Percentiles rank a stretch among this genome's conserved stretches.
phyloP scores from a whole-genome alignment of 2,113 vertebrate genomes.

The Origma solitaria region DNA sequence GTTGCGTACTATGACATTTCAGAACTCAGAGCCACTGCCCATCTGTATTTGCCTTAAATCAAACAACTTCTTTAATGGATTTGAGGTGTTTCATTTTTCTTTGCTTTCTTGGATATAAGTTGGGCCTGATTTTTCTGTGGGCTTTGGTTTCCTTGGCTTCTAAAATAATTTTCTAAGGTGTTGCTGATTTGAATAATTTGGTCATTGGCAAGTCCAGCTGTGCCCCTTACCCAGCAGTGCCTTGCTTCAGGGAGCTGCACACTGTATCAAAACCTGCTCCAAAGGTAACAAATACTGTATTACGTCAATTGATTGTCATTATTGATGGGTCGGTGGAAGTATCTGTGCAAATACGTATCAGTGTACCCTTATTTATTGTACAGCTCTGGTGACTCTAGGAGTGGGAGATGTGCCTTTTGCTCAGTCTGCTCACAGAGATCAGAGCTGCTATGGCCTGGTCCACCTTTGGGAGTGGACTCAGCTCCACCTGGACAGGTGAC shows the following conservation, averaged over 20 bases:
- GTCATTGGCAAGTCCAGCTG: neutral
- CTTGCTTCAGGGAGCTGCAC: neutral
- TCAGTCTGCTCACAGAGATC: neutral
- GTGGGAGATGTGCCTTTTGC: neutral
- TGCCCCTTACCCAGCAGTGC: neutral
- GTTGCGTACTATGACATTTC: neutral
- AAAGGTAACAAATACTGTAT: neutral
- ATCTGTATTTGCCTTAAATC: neutral
- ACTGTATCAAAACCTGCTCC: too few species aligned
- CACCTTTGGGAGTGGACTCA: rapidly evolving
- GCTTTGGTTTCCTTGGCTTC: neutral
- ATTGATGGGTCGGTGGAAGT: neutral
- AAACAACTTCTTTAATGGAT: neutral
- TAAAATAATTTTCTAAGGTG: neutral
- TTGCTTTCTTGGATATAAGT: neutral
- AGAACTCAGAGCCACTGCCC: neutral
- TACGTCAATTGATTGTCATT: neutral
- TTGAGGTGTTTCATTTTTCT: neutral
- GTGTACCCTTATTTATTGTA: neutral
- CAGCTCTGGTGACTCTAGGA: neutral
- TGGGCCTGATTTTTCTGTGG: neutral
- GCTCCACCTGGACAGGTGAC: neutral
- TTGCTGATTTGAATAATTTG: neutral
- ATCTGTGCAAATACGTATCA: neutral
- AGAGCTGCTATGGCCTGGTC: neutral